Evolutionary conservation across 2,888 invertebrate species (phyloP).

Genomic region (Campaea margaritaria): DNA sequence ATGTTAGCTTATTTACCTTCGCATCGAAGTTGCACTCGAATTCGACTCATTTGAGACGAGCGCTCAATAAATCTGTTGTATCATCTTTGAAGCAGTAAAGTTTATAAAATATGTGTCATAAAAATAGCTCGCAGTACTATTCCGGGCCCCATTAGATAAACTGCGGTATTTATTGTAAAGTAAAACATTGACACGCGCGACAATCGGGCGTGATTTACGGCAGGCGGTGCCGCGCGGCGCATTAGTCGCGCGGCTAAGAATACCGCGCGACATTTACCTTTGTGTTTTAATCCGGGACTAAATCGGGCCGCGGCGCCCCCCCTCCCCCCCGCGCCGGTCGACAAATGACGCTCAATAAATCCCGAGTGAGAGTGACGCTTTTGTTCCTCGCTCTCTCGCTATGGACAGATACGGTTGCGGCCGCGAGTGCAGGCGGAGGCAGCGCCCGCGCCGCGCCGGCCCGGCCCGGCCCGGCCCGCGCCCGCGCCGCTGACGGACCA

Average conservation of each 20-base stretch:
- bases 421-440: conserved; percentile 6
- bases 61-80: conserved; percentile 14
- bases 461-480: too few species aligned
- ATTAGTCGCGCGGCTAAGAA: conserved; percentile 59
- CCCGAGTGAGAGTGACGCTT: conserved; percentile 56
- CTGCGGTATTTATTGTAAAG: conserved; percentile 39
- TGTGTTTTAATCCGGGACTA: conserved; percentile 62
- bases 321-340: conserved; percentile 42
- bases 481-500: neutral
- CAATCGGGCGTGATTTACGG: conserved; percentile 47
- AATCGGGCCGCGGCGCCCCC: conserved; percentile 49
- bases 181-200: conserved; percentile 41
- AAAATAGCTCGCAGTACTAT: conserved; percentile 32
- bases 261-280: conserved; percentile 71
- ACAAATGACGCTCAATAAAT: conserved; percentile 65
- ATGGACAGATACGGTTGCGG: conserved; percentile 15
- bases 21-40: neutral
- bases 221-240: conserved; percentile 48
- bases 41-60: neutral
- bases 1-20: neutral
- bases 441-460: neutral
- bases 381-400: conserved; percentile 21
- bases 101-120: conserved; percentile 21
- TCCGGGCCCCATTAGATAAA: conserved; percentile 42
- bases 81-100: conserved; percentile 16